Evolutionary conservation across 2,113 vertebrate genomes (phyloP).

Genomic region (Motacilla tschutschensis): DNA sequence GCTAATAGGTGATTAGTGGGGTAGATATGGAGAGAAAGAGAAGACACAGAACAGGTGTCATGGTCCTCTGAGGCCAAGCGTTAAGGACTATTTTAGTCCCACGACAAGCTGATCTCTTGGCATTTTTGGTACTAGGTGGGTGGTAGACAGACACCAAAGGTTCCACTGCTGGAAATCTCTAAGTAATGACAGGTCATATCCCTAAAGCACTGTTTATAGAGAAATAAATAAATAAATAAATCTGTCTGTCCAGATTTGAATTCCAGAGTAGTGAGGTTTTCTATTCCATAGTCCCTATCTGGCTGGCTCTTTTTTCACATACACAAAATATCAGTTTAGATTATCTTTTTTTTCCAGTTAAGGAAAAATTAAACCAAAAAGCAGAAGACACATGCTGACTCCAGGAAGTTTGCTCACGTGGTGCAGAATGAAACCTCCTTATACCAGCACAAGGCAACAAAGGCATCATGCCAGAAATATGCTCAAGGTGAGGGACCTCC

Average conservation of each 20-base stretch:
- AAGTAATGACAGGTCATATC: conserved; percentile 51
- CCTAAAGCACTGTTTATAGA: not conserved
- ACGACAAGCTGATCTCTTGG: not conserved
- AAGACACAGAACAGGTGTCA: conserved; percentile 50
- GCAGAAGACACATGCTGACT: not conserved
- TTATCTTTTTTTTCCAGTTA: not conserved
- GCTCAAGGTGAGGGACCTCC: not conserved
- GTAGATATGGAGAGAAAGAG: conserved; percentile 32
- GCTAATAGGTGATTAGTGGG: conserved; percentile 62
- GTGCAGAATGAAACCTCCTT: not conserved
- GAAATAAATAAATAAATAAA: not conserved
- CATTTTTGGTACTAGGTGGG: conserved; percentile 58
- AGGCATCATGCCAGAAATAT: fast-evolving
- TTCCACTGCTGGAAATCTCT: conserved; percentile 54
- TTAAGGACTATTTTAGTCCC: not conserved
- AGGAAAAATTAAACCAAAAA: not conserved
- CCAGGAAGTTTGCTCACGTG: not conserved
- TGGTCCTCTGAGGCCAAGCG: not conserved
- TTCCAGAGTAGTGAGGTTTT: not conserved
- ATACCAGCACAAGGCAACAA: not conserved
- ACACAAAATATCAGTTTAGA: not conserved
- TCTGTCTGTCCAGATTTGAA: not conserved
- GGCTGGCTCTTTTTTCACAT: not conserved
- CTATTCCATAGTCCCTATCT: not conserved
- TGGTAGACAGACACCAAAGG: conserved; percentile 51